Base-by-base conservation (phyloP, 2,113 vertebrate genomes). In the Dicentrarchus labrax region DNA sequence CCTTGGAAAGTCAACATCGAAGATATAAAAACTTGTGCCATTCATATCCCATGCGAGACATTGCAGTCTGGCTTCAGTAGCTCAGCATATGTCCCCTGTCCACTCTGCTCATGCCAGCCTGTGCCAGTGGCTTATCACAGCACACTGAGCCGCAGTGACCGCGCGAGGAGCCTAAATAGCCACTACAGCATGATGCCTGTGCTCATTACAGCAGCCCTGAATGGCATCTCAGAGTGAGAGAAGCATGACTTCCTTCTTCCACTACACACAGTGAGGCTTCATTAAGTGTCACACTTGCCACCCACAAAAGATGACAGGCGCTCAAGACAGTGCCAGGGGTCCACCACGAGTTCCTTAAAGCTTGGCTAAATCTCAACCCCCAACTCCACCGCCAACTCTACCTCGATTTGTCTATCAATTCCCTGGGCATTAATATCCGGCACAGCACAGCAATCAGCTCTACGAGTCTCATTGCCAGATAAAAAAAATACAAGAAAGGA, bases 341-440 rank as follows among this genome's bases (percentile, higher is more conserved):
- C 79, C 77, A n/a, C n/a, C n/a, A n/a, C n/a, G n/a, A n/a, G n/a
- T n/a, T n/a, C n/a, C 73, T 81, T n/a, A 43, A 87, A 81, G 68
- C 85, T 86, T 45, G 67, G 64, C 80, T 77, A 36, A 84, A 74
- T 84, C 54, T 60, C 10, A 2, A 50, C 19, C 56, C n/a, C 39
- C 54, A 72, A 38, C 64, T 67, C 30, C 16, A 38, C 19, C 13
- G 41, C 62, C 56, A 50, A 5, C 75, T 81, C 60, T 67, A 69
- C 53, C 30, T 54, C 30, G 67, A 78, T 71, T 82, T 85, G 54
- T 11, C 8, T 30, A 8, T 57, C 1, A 16, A 17, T 65, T 57
- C 81, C 73, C 45, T 57, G 67, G 72, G 83, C 76, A 77, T 92
- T 91, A 78, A 86, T 89, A 88, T 91, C 76, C 22, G 50, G 87